Evolutionary conservation across 2,797 vertebrate species (phyloP).

Genomic region (Chloroceryle inda): DNA sequence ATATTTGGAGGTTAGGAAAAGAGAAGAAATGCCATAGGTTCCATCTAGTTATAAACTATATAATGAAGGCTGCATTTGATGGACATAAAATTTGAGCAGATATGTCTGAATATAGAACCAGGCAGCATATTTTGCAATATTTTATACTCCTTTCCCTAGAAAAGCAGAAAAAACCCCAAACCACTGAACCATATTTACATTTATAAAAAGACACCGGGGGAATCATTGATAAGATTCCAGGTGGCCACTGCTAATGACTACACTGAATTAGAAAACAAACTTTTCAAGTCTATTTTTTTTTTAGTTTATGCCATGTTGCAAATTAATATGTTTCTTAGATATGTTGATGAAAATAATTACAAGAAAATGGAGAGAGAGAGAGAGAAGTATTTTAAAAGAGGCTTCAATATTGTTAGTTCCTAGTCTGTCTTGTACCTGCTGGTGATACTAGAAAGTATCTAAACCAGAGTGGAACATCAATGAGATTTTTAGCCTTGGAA

Average conservation of each 20-base stretch:
- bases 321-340: neutral
- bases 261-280: neutral
- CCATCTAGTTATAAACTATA: neutral
- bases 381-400: neutral
- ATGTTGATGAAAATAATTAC: neutral
- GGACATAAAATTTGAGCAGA: neutral
- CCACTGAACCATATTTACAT: neutral
- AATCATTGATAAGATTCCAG: neutral
- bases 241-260: neutral
- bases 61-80: neutral
- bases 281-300: neutral
- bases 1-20: neutral
- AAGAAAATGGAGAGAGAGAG: neutral
- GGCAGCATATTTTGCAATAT: neutral
- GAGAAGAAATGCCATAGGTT: neutral
- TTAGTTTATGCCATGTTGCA: neutral
- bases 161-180: neutral
- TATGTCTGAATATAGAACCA: neutral
- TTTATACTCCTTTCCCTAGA: neutral
- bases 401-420: neutral
- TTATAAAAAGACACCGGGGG: neutral
- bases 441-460: neutral
- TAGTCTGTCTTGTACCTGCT: neutral
- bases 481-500: neutral
- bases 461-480: neutral